Evolutionary conservation across 2,888 invertebrate species (phyloP).

Genomic region (Erebia ligea): DNA sequence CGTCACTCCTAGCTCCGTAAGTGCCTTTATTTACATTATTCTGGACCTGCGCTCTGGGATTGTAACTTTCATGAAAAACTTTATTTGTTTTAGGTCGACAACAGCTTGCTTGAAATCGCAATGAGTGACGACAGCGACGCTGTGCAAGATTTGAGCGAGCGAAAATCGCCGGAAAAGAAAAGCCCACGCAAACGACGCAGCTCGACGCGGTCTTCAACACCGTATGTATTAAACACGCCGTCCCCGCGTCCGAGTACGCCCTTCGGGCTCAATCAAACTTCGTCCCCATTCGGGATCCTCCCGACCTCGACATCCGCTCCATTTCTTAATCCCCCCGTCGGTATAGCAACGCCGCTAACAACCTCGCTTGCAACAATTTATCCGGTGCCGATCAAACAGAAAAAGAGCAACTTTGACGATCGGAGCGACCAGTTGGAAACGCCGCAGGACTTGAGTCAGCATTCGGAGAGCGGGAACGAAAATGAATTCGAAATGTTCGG

Average conservation of each 20-base stretch:
- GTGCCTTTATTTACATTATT: constrained; percentile 47
- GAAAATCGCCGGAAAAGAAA: constrained; percentile 77
- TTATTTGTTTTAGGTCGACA: constrained; percentile 72
- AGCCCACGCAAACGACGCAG: constrained; percentile 75
- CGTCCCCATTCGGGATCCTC: constrained; percentile 69
- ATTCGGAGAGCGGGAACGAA: constrained; percentile 74
- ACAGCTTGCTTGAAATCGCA: constrained; percentile 73
- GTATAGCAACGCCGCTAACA: constrained; percentile 76
- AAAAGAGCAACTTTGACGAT: constrained; percentile 64
- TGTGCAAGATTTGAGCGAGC: constrained; percentile 76
- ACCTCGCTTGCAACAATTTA: constrained; percentile 76
- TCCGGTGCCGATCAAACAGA: constrained; percentile 73
- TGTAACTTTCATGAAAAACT: constrained; percentile 47
- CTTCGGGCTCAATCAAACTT: constrained; percentile 67
- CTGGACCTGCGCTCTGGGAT: constrained; percentile 49
- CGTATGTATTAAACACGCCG: constrained; percentile 76
- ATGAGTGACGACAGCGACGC: constrained; percentile 77
- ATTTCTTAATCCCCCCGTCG: constrained; percentile 76
- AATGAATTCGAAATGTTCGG: constrained; percentile 81
- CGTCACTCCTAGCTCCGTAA: constrained; percentile 81
- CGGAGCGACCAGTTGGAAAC: constrained; percentile 65
- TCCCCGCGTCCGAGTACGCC: constrained; percentile 76
- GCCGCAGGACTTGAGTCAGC: constrained; percentile 76
- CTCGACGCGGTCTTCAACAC: constrained; percentile 75
- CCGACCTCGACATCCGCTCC: constrained; percentile 68